Evolutionary conservation across 2,113 vertebrate genomes (phyloP).

Genomic region (human): GRCh38 chr15:33472001-33472500

Average conservation of each 20-base stretch:
- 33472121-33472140: neutral
- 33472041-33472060: constrained; percentile 11
- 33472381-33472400: neutral
- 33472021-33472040: neutral
- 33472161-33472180: neutral
- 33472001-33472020: neutral
- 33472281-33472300: neutral
- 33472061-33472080: neutral
- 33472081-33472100: neutral
- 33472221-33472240: neutral
- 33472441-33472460: neutral
- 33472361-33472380: neutral
- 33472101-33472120: constrained; percentile 12
- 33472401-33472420: neutral
- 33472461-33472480: neutral
- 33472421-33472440: rapidly evolving
- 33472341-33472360: neutral
- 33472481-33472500: neutral
- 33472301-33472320: neutral
- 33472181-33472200: neutral
- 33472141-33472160: neutral
- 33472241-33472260: neutral
- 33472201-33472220: neutral
- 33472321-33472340: neutral
- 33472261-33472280: neutral